Percentiles rank a stretch among this genome's conserved stretches.
Evolutionary conservation across 2,113 vertebrate species (phyloP).

Genomic region (Hemichromis elongatus): DNA sequence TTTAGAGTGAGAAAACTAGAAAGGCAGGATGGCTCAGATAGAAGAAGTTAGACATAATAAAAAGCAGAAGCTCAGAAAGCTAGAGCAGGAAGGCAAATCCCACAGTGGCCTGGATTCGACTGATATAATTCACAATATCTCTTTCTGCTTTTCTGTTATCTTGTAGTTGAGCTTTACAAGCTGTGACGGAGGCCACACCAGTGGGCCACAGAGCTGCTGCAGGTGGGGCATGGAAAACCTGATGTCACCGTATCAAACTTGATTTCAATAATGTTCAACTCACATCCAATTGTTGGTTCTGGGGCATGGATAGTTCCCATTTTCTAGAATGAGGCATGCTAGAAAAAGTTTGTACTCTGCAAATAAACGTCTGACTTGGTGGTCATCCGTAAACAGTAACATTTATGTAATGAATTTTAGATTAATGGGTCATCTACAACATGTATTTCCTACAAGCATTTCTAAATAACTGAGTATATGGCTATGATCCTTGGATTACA

Average conservation of each 20-base stretch:
- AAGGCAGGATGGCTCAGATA: background rate
- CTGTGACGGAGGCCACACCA: background rate
- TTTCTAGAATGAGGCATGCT: too few relatives aligned
- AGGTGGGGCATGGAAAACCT: background rate
- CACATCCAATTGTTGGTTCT: background rate
- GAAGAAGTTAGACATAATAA: background rate
- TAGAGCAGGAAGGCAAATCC: background rate
- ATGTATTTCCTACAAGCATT: background rate
- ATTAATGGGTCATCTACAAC: background rate
- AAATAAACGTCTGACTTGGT: background rate
- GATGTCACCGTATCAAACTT: background rate
- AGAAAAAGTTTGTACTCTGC: background rate
- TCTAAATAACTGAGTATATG: background rate
- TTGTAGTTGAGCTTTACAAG: background rate
- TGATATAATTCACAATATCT: slow-evolving; percentile 23
- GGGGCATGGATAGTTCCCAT: background rate
- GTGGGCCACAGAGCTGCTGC: background rate
- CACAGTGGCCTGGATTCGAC: background rate
- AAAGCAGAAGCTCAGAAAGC: background rate
- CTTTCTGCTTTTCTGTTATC: background rate
- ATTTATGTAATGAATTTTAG: background rate
- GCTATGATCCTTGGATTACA: background rate
- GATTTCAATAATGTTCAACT: background rate
- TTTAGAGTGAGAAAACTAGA: background rate
- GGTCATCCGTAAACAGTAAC: background rate